Conservation (phyloP, 2,797 vertebrate species). For the Smutsia temminckii region DNA sequence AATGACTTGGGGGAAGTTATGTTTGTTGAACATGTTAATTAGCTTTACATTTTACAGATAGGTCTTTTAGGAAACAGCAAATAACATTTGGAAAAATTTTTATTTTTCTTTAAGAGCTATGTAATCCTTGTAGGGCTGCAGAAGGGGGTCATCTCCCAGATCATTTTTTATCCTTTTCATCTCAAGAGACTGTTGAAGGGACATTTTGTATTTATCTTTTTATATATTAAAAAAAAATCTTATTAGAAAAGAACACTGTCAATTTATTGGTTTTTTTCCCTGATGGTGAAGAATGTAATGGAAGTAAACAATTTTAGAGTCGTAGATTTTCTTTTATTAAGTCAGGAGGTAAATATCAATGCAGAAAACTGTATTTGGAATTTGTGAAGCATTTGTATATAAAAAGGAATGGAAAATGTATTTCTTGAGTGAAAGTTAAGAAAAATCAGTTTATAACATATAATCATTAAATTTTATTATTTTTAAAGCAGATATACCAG, state of each 20-base stretch:
- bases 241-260: not conserved
- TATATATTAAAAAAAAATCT: not conserved
- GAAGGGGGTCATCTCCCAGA: not conserved
- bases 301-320: slow-evolving; percentile 31
- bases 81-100: not conserved
- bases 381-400: slow-evolving; percentile 13
- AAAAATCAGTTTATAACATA: slow-evolving; percentile 48
- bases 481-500: slow-evolving; percentile 85
- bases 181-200: not conserved
- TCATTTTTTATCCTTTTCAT: not conserved
- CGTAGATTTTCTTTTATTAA: not conserved
- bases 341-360: slow-evolving; percentile 53
- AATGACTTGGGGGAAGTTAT: slow-evolving; percentile 43
- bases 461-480: slow-evolving; percentile 69
- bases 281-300: slow-evolving; percentile 44
- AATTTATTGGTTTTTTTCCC: not conserved
- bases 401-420: slow-evolving; percentile 45
- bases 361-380: slow-evolving; percentile 56
- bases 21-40: not conserved
- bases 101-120: slow-evolving; percentile 31
- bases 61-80: slow-evolving; percentile 44
- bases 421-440: slow-evolving; percentile 66
- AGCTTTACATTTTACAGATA: slow-evolving; percentile 26
- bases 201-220: slow-evolving; percentile 42
- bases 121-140: not conserved